Evolutionary conservation across 2,888 invertebrate genomes (phyloP).

Genomic region (Iphiclides podalirius): DNA sequence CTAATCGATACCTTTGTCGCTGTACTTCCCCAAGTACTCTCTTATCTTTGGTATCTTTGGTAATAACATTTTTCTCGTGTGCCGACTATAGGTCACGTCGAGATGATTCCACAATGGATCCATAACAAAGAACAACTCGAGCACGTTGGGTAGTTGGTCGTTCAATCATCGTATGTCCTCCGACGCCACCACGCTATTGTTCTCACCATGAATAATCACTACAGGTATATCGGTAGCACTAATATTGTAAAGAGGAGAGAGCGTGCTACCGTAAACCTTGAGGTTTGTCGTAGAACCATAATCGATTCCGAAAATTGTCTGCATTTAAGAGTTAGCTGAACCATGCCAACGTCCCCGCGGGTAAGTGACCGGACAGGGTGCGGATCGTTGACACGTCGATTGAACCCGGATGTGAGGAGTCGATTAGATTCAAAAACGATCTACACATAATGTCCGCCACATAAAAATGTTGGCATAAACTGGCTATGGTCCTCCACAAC

Average conservation of each 20-base stretch:
- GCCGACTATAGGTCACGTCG: conserved; percentile 11
- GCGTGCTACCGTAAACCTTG: conserved; percentile 42
- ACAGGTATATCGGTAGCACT: conserved; percentile 47
- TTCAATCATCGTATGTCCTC: conserved; percentile 78
- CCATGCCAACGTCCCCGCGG: conserved; percentile 53
- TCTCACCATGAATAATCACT: conserved; percentile 50
- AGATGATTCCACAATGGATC: conserved; percentile 52
- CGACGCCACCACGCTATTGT: conserved; percentile 80
- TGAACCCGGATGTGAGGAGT: conserved; percentile 49
- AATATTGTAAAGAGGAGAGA: conserved; percentile 47
- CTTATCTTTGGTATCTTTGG: no score
- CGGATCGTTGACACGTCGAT: conserved; percentile 44
- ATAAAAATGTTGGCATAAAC: conserved; percentile 45
- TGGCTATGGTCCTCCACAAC: conserved; percentile 45
- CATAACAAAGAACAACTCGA: conserved; percentile 76
- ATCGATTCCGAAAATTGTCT: conserved; percentile 49
- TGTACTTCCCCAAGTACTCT: no score
- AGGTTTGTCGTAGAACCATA: conserved; percentile 49
- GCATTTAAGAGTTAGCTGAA: conserved; percentile 51
- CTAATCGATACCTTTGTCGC: no score
- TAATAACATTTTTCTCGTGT: conserved; percentile 9
- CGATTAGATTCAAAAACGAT: conserved; percentile 35
- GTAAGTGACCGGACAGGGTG: conserved; percentile 49
- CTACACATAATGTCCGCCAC: conserved; percentile 42
- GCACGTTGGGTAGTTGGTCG: conserved; percentile 74